These are phyloP conservation scores for Drosophila paulistorum DNA, from an alignment of 1,140 invertebrate genomes.

Conservation along the genomic window DNA sequence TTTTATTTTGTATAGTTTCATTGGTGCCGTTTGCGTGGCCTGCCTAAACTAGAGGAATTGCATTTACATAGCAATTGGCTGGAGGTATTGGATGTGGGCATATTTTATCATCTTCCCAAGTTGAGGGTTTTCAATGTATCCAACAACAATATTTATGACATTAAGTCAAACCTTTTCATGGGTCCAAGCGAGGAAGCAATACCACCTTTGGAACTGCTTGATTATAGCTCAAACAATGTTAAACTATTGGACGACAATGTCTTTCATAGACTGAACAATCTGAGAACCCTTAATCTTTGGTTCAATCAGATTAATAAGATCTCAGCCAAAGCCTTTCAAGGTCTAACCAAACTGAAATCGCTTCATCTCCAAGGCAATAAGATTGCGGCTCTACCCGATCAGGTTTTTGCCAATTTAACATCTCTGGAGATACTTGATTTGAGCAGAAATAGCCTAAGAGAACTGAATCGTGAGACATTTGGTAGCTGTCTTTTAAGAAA, in stretches of 20 bases:
- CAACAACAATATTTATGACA: constrained; percentile 57
- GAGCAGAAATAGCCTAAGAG: constrained; percentile 57
- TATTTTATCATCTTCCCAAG: constrained; percentile 53
- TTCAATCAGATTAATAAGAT: constrained; percentile 56
- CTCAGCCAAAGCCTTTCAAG: constrained; percentile 45
- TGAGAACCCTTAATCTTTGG: constrained; percentile 59
- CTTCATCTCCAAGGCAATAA: constrained; percentile 65
- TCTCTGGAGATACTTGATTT: constrained; percentile 57
- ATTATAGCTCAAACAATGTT: constrained; percentile 73
- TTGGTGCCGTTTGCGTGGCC: constrained; percentile 43
- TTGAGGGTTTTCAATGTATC: constrained; percentile 63
- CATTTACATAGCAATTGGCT: constrained; percentile 64
- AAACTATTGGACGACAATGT: constrained; percentile 35
- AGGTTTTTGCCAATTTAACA: constrained; percentile 58
- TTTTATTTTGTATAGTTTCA: constrained; percentile 39
- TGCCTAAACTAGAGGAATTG: constrained; percentile 55
- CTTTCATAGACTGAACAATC: constrained; percentile 42
- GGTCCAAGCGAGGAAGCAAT: constrained; percentile 16
- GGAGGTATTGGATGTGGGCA: constrained; percentile 46
- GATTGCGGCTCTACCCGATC: constrained; percentile 43
- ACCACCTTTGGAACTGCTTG: constrained; percentile 47
- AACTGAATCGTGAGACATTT: constrained; percentile 46
- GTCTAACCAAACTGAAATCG: constrained; percentile 42
- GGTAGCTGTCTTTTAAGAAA: constrained; percentile 41
- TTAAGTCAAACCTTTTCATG: constrained; percentile 48